phyloP scores from a whole-genome alignment of 2,888 invertebrate species.

The Chaitophorus viminalis region DNA sequence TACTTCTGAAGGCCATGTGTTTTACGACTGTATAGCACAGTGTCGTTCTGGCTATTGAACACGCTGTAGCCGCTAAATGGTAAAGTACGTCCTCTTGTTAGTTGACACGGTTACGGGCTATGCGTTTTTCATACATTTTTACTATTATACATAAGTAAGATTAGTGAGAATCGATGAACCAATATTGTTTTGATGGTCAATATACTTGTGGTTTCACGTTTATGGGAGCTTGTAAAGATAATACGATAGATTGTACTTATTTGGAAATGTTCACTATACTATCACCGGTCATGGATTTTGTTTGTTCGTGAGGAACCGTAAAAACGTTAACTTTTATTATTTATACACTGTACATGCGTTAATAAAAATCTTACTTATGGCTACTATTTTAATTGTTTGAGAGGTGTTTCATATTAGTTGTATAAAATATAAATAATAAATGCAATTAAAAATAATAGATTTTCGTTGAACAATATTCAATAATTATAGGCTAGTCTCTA shows the following conservation, averaged over 20 bases:
- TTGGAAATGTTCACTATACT: not conserved
- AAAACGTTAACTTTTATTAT: not conserved
- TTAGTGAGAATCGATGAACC: conserved; percentile 21
- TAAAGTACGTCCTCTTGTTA: conserved; percentile 39
- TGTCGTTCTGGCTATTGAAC: conserved; percentile 45
- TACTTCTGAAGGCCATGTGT: conserved; percentile 31
- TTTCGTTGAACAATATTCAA: too few relatives aligned
- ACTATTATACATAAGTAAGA: not conserved
- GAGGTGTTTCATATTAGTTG: too few relatives aligned
- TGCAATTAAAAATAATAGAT: too few relatives aligned
- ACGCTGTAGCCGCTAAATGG: conserved; percentile 35
- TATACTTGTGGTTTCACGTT: not conserved
- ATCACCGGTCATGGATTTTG: not conserved
- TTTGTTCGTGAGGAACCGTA: not conserved
- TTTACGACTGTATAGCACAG: conserved; percentile 12
- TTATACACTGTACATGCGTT: too few relatives aligned
- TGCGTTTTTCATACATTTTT: not conserved
- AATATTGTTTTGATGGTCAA: conserved; percentile 31
- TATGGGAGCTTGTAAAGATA: not conserved
- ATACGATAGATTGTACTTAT: not conserved
- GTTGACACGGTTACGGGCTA: conserved; percentile 39
- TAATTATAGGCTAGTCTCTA: too few relatives aligned
- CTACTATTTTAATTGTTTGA: too few relatives aligned
- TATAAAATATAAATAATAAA: too few relatives aligned
- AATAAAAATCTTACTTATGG: too few relatives aligned